Base-by-base conservation (phyloP, 2,797 vertebrate species). In the Arctocebus calabarensis region DNA sequence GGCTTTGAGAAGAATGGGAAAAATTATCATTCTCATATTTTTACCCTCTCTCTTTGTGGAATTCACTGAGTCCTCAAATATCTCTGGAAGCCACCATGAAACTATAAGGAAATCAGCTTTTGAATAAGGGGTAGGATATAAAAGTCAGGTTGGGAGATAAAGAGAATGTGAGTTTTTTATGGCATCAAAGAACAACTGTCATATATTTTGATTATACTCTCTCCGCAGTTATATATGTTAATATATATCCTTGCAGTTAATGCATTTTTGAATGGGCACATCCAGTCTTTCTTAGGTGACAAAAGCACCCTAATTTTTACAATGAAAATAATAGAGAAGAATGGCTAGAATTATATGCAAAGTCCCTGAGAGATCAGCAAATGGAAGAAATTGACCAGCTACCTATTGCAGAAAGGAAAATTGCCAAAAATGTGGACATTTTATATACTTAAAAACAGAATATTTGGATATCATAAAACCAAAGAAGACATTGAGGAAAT, bases 321-420 rank as follows among this genome's bases (percentile, higher is more conserved):
- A 74, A 11, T 70, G 61, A 90, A 85, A 75, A 52, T 43, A 55
- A 62, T 34, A 29, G 48, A 52, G 84, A 87, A 57, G 14, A 70
- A 75, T 75, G 85, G 17, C n/a, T n/a, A 22, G 68, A 61, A 61
- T 75, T 22, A 62, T 34, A 94, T 62, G 12, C 2, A 81, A 75
- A 92, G 68, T 32, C 27, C 74, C 11, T 62, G 68, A 70, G 12
- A 84, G 43, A 82, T 85, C 4, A 34, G 40, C 68, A 68, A 59
- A 62, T 34, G 43, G 59, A 84, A 92, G 55, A 91, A 84, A 77
- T 73, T 74, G 64, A 71, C 45, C 22, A 89, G 74, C 61, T 74
- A 68, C 19, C 57, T 66, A 55, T 27, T 48, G 17, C 37, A 81
- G 55, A 90, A 79, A 55, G 64, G 34, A 79, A 96, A 88, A 66